Conservation (phyloP, 2,888 invertebrate genomes). For the Neoascia interrupta region DNA sequence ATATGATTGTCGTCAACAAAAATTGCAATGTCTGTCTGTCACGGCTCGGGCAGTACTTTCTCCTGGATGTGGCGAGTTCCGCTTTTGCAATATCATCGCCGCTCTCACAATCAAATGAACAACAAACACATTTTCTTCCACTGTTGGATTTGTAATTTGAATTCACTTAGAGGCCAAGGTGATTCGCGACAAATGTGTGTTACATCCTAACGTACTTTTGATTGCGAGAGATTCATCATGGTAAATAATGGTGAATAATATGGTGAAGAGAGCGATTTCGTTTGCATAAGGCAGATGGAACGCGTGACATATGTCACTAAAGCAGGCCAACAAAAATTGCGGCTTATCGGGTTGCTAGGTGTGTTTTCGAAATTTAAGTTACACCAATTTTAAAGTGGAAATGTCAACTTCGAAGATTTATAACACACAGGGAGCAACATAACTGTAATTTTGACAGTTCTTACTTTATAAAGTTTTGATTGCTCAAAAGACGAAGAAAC, state of each 20-base stretch:
- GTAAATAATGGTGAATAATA: no score
- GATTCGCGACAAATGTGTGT: conserved; percentile 9
- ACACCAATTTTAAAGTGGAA: no score
- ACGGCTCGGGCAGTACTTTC: conserved; percentile 25
- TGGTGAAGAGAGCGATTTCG: no score
- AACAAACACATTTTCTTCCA: no score
- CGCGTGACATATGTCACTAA: background rate
- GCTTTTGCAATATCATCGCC: conserved; percentile 25
- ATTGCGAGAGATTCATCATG: no score
- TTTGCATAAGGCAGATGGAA: conserved; percentile 5
- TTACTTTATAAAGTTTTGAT: no score
- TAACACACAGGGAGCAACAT: no score
- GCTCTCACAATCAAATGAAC: background rate
- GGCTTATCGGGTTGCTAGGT: conserved; percentile 21
- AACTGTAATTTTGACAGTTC: no score
- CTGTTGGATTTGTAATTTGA: conserved; percentile 26
- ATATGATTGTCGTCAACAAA: conserved; percentile 32
- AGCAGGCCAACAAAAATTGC: conserved; percentile 21
- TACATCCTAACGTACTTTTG: conserved; percentile 16
- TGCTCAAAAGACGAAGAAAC: no score
- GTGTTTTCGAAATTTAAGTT: conserved; percentile 15
- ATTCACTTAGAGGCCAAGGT: conserved; percentile 55
- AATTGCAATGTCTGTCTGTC: conserved; percentile 12
- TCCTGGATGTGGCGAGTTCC: conserved; percentile 33
- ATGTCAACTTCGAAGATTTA: no score